Evolutionary conservation across 1,140 invertebrate genomes (phyloP).

Genomic region (Pogonomyrmex barbatus): DNA sequence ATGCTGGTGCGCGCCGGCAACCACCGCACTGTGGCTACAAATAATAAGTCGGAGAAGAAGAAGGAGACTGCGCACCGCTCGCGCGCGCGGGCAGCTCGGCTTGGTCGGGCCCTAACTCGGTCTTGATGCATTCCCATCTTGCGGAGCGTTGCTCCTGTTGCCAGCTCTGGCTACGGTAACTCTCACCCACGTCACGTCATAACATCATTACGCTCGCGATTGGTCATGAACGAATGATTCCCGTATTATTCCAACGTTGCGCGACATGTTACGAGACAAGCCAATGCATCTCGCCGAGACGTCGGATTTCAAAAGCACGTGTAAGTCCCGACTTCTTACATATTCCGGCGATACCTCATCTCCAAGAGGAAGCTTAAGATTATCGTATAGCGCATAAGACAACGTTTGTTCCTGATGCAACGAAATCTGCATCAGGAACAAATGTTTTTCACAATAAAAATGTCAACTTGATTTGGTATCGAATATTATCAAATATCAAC

Average conservation of each 20-base stretch:
- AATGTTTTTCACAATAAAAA: constrained; percentile 10
- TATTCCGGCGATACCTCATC: constrained; percentile 39
- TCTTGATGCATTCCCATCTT: constrained; percentile 80
- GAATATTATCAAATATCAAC: constrained; percentile 1
- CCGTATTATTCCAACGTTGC: constrained; percentile 38
- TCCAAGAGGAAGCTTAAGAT: background rate
- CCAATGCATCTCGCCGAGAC: constrained; percentile 38
- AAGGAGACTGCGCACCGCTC: constrained; percentile 28
- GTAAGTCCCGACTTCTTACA: constrained; percentile 12
- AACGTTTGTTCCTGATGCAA: background rate
- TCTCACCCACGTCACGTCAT: constrained; percentile 79
- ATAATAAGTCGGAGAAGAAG: constrained; percentile 80
- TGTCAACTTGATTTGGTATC: background rate
- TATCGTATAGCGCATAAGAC: background rate
- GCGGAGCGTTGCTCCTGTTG: constrained; percentile 73
- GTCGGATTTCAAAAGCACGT: constrained; percentile 33
- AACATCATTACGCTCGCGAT: constrained; percentile 80
- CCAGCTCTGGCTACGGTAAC: constrained; percentile 73
- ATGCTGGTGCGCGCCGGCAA: constrained; percentile 82
- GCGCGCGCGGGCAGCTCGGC: constrained; percentile 17
- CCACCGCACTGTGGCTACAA: constrained; percentile 82
- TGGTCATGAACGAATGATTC: constrained; percentile 58
- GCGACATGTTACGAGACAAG: constrained; percentile 34
- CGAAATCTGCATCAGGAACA: background rate
- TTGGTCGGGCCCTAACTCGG: constrained; percentile 78